phyloP scores from a whole-genome alignment of 2,888 invertebrate species.

The Ophioninae sp. region DNA sequence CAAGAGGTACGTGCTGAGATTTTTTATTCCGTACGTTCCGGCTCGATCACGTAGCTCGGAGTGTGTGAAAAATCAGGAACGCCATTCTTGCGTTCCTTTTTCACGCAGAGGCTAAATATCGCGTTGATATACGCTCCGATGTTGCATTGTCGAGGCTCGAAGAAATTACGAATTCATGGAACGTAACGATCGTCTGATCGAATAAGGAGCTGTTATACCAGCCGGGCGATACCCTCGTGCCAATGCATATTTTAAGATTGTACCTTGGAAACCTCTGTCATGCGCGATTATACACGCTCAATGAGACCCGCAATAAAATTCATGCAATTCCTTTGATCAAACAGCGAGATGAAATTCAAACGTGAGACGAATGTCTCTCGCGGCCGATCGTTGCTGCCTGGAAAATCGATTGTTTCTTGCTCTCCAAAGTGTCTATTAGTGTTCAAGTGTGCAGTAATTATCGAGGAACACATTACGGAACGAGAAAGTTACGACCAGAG shows the following conservation, averaged over 20 bases:
- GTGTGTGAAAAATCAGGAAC: constrained; percentile 31
- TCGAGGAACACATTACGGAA: neutral
- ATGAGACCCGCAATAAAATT: neutral
- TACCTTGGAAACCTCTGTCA: constrained; percentile 11
- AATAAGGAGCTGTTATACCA: constrained; percentile 47
- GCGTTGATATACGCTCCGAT: constrained; percentile 18
- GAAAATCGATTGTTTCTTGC: neutral
- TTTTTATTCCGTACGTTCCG: constrained; percentile 6
- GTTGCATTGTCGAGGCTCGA: constrained; percentile 18
- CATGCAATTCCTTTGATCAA: neutral
- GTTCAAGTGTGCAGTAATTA: neutral
- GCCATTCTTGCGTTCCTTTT: neutral
- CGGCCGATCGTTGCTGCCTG: neutral
- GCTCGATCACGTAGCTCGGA: constrained; percentile 30
- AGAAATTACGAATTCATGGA: constrained; percentile 51
- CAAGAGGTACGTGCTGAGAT: constrained; percentile 27
- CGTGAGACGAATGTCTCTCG: neutral
- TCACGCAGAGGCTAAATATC: constrained; percentile 30
- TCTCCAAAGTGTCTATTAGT: neutral
- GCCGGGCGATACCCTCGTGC: constrained; percentile 18
- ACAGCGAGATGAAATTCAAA: neutral
- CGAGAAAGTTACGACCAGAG: neutral
- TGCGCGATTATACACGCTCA: neutral
- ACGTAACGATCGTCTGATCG: constrained; percentile 46
- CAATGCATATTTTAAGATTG: constrained; percentile 24